phyloP scores from a whole-genome alignment of 1,140 invertebrate species.

The Heliothis virescens region DNA sequence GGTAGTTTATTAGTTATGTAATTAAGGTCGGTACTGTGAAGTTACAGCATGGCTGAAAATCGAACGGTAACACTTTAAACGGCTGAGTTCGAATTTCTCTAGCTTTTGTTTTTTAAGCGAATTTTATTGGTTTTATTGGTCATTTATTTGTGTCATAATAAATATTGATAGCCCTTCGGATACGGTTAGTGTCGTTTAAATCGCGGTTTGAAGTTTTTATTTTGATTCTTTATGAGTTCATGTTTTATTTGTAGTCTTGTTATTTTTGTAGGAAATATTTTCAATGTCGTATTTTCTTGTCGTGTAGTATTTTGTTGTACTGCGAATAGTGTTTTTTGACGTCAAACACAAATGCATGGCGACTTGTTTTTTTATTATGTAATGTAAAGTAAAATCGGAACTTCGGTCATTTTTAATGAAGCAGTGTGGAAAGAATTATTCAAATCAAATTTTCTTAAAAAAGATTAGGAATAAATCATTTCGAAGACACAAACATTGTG shows the following conservation, averaged over 20 bases:
- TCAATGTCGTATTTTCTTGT: constrained; percentile 11
- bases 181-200: not conserved
- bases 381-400: too few relatives aligned
- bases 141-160: constrained; percentile 11
- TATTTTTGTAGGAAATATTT: constrained; percentile 13
- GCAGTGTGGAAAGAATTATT: too few relatives aligned
- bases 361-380: too few relatives aligned
- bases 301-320: too few relatives aligned
- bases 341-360: too few relatives aligned
- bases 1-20: constrained; percentile 42
- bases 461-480: too few relatives aligned
- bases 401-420: too few relatives aligned
- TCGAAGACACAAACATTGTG: too few relatives aligned
- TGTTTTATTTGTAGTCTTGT: constrained; percentile 20
- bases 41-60: constrained; percentile 34
- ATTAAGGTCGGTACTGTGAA: constrained; percentile 37
- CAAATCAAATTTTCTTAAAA: too few relatives aligned
- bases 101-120: constrained; percentile 24
- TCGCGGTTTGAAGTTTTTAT: not conserved
- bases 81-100: constrained; percentile 9
- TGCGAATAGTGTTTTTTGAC: too few relatives aligned
- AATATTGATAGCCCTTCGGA: constrained; percentile 6
- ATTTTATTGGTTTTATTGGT: not conserved
- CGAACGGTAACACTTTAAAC: constrained; percentile 22
- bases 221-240: constrained; percentile 23